Conservation (phyloP, 2,888 invertebrate species). For the Aelia acuminata region DNA sequence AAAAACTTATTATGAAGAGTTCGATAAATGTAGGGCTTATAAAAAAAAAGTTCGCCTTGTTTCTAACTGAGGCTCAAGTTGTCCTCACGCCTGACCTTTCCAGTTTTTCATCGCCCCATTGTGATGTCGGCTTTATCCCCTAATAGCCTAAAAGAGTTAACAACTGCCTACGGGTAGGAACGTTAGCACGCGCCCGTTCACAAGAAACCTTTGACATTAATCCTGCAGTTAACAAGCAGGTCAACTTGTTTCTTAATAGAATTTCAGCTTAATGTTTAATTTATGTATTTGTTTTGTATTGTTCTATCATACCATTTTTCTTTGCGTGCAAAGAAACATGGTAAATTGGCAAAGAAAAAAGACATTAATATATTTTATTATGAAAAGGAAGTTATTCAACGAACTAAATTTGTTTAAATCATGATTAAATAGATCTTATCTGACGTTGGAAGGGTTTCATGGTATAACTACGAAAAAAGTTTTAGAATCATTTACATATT, state of each 20-base stretch:
- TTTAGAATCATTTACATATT: too few species aligned
- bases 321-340: too few species aligned
- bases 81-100: slow-evolving; percentile 11
- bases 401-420: too few species aligned
- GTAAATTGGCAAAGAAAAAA: too few species aligned
- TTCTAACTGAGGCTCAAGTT: not conserved
- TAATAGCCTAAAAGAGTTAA: not conserved
- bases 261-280: too few species aligned
- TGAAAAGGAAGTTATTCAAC: too few species aligned
- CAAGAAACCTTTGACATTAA: not conserved
- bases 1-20: slow-evolving; percentile 6
- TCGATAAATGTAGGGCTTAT: slow-evolving; percentile 5
- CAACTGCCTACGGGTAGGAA: not conserved
- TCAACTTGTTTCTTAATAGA: not conserved
- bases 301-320: too few species aligned
- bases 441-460: too few species aligned
- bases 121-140: not conserved
- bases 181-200: not conserved
- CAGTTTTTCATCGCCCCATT: not conserved
- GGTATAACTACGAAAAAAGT: too few species aligned
- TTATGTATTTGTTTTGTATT: too few species aligned
- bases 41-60: not conserved
- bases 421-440: too few species aligned
- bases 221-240: not conserved
- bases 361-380: too few species aligned